These are phyloP conservation scores for Camponotus fellah DNA, from an alignment of 2,888 invertebrate species.

Conservation along the genomic window DNA sequence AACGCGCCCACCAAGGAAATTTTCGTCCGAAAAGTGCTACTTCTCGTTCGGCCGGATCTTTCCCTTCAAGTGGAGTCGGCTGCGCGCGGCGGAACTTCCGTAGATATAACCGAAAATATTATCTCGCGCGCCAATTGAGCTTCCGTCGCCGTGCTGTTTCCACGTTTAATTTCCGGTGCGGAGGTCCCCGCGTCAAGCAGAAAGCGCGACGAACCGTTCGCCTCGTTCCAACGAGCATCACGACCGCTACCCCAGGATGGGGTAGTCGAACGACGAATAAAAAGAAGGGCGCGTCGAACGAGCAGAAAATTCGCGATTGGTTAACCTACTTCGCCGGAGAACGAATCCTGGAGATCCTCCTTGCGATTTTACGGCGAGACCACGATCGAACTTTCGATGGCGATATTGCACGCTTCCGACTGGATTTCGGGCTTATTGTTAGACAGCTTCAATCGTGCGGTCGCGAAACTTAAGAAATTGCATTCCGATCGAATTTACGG, in stretches of 20 bases:
- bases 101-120: slow-evolving; percentile 29
- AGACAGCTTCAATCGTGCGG: slow-evolving; percentile 18
- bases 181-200: neutral
- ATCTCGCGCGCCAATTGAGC: neutral
- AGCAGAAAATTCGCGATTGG: slow-evolving; percentile 51
- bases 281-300: slow-evolving; percentile 40
- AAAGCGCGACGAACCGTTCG: slow-evolving; percentile 21
- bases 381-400: slow-evolving; percentile 33
- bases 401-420: slow-evolving; percentile 40
- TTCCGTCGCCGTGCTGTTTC: slow-evolving; percentile 28
- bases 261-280: neutral
- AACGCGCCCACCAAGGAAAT: slow-evolving; percentile 8
- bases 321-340: slow-evolving; percentile 37
- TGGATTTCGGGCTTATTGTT: slow-evolving; percentile 30
- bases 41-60: neutral
- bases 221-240: neutral
- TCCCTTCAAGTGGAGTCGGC: neutral
- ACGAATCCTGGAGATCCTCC: slow-evolving; percentile 29
- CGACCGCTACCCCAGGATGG: neutral
- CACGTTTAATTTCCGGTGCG: slow-evolving; percentile 49
- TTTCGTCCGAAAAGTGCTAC: slow-evolving; percentile 9
- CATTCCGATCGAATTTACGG: slow-evolving; percentile 8
- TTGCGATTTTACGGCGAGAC: slow-evolving; percentile 42
- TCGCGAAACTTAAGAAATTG: slow-evolving; percentile 32
- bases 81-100: neutral